Base-by-base conservation (phyloP, 2,888 invertebrate species). In the Altica lythri region DNA sequence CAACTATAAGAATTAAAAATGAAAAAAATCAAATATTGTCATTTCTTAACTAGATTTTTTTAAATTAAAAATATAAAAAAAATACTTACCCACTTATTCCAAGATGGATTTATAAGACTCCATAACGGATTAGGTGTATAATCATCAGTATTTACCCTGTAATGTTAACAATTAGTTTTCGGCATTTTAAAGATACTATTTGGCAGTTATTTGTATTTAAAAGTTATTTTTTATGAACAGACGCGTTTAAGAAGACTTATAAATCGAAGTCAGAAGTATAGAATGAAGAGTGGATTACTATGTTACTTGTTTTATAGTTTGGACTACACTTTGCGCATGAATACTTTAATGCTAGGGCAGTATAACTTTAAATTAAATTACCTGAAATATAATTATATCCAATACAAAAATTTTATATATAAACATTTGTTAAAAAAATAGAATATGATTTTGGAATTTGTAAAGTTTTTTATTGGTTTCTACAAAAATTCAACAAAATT, bases 61-160 rank as follows among this genome's bases (percentile, higher is more conserved):
- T 9, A 9, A 32, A 37, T n/a, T n/a, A 2, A 19, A 13, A 16
- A 47, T 10, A 38, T 37, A 25, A 38, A 27, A 42, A 47, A 43
- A 17, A n/a, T n/a, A 63, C 65, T 64, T 57, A 65, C 65, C 63
- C 61, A 60, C 49, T 61, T 51, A 37, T 38, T 53, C 65, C 65
- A 65, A 49, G 59, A 37, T n/a, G 59, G 53, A 9, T 58, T 42
- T 45, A 53, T 37, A 12, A 53, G 54, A 6, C 57, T 53, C 65
- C 65, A 65, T 17, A 34, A 18, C 4, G 56, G 53, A 12, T 37
- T 46, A 16, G 54, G 46, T 16, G 53, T 56, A 27, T 44, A 48
- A 42, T 12, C 14, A 8, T 42, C 52, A 14, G 59, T 56, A 13
- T 53, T 57, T 37, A 63, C 62, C 60, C 64, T 64, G 59, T 38